These are phyloP conservation scores for Diaperis boleti DNA, from an alignment of 2,888 invertebrate genomes.

Conservation along the genomic window DNA sequence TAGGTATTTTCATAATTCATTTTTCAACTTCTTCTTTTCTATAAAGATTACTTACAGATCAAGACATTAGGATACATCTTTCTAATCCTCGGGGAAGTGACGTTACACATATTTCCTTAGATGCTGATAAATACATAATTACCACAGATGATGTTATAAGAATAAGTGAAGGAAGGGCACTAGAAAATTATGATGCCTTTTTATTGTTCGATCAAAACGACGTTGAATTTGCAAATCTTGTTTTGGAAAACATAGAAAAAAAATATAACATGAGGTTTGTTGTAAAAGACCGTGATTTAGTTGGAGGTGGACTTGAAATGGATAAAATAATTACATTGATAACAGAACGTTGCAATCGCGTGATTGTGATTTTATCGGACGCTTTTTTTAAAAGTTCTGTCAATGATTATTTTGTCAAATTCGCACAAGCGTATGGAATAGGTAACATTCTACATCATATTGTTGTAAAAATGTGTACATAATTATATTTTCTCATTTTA, in stretches of 20 bases:
- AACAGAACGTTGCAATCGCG: conserved; percentile 80
- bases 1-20: conserved; percentile 68
- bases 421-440: conserved; percentile 84
- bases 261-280: conserved; percentile 78
- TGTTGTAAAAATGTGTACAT: background rate
- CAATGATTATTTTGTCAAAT: conserved; percentile 83
- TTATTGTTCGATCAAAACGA: conserved; percentile 83
- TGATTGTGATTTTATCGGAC: conserved; percentile 84
- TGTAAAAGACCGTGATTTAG: conserved; percentile 78
- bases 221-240: conserved; percentile 74
- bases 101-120: conserved; percentile 45
- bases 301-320: conserved; percentile 79
- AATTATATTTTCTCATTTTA: conserved; percentile 36
- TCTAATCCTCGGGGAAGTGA: conserved; percentile 45
- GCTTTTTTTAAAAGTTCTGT: conserved; percentile 83
- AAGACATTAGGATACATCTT: conserved; percentile 52
- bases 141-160: conserved; percentile 59
- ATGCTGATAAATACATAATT: conserved; percentile 56
- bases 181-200: conserved; percentile 83
- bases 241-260: conserved; percentile 74
- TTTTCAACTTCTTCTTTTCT: conserved; percentile 19
- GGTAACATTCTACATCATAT: conserved; percentile 67
- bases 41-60: conserved; percentile 50
- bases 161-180: conserved; percentile 50
- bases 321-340: conserved; percentile 80